Base-by-base conservation (phyloP, 2,888 invertebrate species). In the Trachelus iudaicus region DNA sequence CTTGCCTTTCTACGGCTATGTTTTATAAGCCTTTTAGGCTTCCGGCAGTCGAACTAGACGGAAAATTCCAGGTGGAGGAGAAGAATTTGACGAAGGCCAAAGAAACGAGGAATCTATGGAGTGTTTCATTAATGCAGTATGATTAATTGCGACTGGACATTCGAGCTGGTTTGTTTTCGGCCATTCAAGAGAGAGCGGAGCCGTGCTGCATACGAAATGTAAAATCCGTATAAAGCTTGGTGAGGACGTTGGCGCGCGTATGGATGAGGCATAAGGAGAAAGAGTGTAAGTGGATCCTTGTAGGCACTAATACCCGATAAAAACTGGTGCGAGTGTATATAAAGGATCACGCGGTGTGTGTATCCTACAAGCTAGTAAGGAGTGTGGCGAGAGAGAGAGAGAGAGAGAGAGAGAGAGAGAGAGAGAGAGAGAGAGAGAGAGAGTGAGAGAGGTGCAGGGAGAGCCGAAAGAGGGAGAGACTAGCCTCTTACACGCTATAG, bases 371-470 rank as follows among this genome's bases (percentile, higher is more conserved):
- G 56, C 56, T 71, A 31, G 31, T 31, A 71, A 13, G n/a, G 71
- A 71, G 71, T 33, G 71, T 56, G 56, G 56, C 31, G 12, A 0
- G 71, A 30, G 23, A 69, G 69, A 69, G 69, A 69, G 33, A 33
- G 33, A 30, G 69, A 30, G 69, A 69, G 69, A 69, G 69, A 69
- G n/a, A 69, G n/a, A 69, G 69, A 69, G 69, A 69, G 69, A 23
- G 69, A 69, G 23, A 35, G 31, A 31, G 71, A 71, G 23, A 69
- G 69, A 30, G 69, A 69, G 69, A 69, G 69, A 69, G 23, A 69
- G 69, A 69, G 69, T 23, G 23, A 23, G 69, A 15, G 69, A 3
- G 3, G 13, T 11, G 31, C n/a, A 69, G 69, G 3, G 40, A 40
- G 40, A 40, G 40, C 15, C 6, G 40, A 15, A 15, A 40, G 40